These are phyloP conservation scores for Gracilinanus agilis DNA, from an alignment of 2,113 vertebrate species.

Conservation along the genomic window DNA sequence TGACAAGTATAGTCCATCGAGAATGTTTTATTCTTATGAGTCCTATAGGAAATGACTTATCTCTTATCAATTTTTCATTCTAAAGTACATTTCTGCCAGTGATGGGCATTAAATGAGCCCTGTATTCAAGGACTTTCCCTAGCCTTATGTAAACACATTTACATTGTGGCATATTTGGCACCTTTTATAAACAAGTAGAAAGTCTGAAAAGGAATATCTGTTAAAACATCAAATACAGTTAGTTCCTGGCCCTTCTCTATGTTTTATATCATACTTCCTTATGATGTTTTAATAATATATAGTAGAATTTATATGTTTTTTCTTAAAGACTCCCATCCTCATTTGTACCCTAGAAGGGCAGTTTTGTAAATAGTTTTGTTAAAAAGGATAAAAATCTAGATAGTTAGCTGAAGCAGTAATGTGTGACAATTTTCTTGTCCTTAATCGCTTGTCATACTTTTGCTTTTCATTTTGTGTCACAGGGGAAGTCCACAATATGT, in stretches of 20 bases:
- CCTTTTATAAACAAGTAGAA: conserved; percentile 43
- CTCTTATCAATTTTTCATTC: conserved; percentile 56
- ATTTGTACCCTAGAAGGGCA: neutral
- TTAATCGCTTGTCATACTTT: conserved; percentile 46
- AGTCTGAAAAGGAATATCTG: conserved; percentile 23
- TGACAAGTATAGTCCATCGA: conserved; percentile 5
- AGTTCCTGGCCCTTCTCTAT: neutral
- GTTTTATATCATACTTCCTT: conserved; percentile 20
- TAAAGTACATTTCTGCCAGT: conserved; percentile 34
- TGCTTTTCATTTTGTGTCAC: conserved; percentile 73
- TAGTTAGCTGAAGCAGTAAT: neutral
- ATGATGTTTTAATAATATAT: neutral
- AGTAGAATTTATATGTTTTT: conserved; percentile 7
- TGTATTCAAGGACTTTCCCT: conserved; percentile 30
- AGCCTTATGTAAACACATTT: conserved; percentile 46
- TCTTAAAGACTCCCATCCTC: conserved; percentile 36
- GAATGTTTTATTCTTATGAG: conserved; percentile 34
- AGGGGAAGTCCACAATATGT: conserved; percentile 91
- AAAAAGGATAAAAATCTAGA: conserved; percentile 33
- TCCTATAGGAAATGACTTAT: conserved; percentile 46
- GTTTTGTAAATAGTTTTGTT: conserved; percentile 25
- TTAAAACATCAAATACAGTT: conserved; percentile 38
- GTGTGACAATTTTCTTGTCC: neutral
- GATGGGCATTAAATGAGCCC: conserved; percentile 28
- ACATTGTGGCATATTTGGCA: conserved; percentile 37